These are phyloP conservation scores for Plutella xylostella DNA, from an alignment of 2,888 invertebrate species.

Conservation along the genomic window DNA sequence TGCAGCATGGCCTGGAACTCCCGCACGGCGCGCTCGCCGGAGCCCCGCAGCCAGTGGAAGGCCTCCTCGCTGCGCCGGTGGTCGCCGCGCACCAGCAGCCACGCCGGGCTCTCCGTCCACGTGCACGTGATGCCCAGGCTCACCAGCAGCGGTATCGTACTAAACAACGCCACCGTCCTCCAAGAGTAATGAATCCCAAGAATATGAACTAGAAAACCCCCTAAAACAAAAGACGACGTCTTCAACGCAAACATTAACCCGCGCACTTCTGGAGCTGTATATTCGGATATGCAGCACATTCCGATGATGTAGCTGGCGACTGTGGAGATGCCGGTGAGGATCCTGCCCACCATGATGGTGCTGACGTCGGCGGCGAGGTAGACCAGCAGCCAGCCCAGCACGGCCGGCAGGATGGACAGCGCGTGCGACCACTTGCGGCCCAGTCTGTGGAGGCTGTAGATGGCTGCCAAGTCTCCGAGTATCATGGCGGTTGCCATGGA, in stretches of 20 bases:
- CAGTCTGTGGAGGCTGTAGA: no score
- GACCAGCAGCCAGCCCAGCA: background rate
- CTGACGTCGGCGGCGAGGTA: background rate
- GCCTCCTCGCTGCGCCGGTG: background rate
- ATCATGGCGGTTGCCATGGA: no score
- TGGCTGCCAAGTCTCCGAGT: no score
- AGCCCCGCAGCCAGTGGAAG: background rate
- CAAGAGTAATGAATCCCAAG: background rate
- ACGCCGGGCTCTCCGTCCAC: background rate
- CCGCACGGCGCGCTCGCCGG: background rate
- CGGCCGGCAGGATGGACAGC: background rate
- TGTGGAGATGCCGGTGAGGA: background rate
- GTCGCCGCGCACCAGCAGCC: background rate
- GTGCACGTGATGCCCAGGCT: background rate
- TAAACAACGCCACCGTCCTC: background rate
- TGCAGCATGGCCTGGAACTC: no score
- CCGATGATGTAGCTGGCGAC: background rate
- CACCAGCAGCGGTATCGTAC: background rate
- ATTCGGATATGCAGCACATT: background rate
- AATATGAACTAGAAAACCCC: background rate
- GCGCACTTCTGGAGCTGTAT: background rate
- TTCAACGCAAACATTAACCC: background rate
- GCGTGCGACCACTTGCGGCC: background rate
- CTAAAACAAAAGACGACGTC: background rate
- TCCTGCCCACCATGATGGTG: background rate